Base-by-base conservation (phyloP, 2,888 invertebrate species). In the Danaus chrysippus region DNA sequence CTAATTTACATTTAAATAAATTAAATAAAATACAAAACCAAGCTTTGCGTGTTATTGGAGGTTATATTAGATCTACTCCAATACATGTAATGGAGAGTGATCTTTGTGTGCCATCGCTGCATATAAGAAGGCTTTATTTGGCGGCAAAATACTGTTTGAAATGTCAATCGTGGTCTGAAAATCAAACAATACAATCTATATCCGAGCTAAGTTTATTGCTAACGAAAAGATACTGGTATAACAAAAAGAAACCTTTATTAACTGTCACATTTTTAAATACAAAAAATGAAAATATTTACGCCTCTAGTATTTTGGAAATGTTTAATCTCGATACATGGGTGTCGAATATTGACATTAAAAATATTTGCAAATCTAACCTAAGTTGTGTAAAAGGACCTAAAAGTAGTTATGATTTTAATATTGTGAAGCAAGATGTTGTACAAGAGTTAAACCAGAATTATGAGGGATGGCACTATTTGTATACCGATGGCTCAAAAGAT, bases 31-130 rank as follows among this genome's bases (percentile, higher is more conserved):
- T 64, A 54, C 61, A 63, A 58, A 66, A 66, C 19, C 62, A 63
- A 23, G 54, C 59, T 15, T 17, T 63, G 53, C 44, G 66, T 11
- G 52, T 64, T 11, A 64, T 62, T n/a, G 64, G 66, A 13, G 66
- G 66, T n/a, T 66, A 56, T 42, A 63, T 66, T 44, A 58, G 42
- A 43, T 60, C 49, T 13, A 61, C 66, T 17, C 66, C 66, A 15
- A 61, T 63, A 1, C 64, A 64, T 13, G 62, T 63, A 10, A 67
- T 68, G 68, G 63, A 66, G 56, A 62, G 58, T 42, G 65, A 42
- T 17, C 19, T 65, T 5, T 55, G 55, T 44, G 15, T 68, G 0
- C 61, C 54, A 10, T 61, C 66, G 2, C 56, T 68, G 12, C 49
- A 61, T 34, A n/a, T 63, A 23, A 56, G 65, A n/a, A 55, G 65